Conservation (phyloP, 2,888 invertebrate genomes). For the Zeuzera pyrina region DNA sequence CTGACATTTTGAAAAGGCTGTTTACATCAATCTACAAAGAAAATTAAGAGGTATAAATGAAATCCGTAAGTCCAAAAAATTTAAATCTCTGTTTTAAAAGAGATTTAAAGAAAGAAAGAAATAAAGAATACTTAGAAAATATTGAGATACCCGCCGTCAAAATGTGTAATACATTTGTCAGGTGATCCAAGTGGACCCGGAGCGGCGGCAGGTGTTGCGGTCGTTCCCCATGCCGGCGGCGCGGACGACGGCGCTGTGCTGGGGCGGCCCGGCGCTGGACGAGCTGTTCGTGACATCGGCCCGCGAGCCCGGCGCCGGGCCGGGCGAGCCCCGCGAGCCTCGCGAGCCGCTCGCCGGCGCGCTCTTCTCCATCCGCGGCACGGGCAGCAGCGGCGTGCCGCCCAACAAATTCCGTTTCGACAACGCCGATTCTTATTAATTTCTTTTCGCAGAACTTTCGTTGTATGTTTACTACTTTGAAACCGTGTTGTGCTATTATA, state of each 20-base stretch:
- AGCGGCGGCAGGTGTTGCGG: conserved; percentile 48
- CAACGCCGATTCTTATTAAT: conserved; percentile 41
- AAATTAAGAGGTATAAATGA: too few species aligned
- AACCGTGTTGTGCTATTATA: neutral
- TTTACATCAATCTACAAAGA: too few species aligned
- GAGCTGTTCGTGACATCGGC: conserved; percentile 77
- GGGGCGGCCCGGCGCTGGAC: conserved; percentile 77
- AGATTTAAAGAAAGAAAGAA: too few species aligned
- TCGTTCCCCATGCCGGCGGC: conserved; percentile 70
- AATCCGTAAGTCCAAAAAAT: too few species aligned
- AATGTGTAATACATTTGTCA: too few species aligned
- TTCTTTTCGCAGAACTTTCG: too few species aligned
- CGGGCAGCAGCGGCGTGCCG: conserved; percentile 37
- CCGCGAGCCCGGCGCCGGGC: conserved; percentile 4
- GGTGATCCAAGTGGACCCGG: conserved; percentile 73
- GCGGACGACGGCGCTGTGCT: conserved; percentile 76
- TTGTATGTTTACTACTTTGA: neutral
- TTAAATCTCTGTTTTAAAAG: too few species aligned
- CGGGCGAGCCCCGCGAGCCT: conserved; percentile 15
- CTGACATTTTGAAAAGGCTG: too few species aligned
- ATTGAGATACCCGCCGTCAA: too few species aligned
- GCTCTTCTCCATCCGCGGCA: conserved; percentile 43
- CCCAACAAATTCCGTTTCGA: conserved; percentile 33
- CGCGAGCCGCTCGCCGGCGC: conserved; percentile 44
- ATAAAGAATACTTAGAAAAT: too few species aligned